Evolutionary conservation across 2,113 vertebrate genomes (phyloP).

Genomic region (Hiodon alosoides): DNA sequence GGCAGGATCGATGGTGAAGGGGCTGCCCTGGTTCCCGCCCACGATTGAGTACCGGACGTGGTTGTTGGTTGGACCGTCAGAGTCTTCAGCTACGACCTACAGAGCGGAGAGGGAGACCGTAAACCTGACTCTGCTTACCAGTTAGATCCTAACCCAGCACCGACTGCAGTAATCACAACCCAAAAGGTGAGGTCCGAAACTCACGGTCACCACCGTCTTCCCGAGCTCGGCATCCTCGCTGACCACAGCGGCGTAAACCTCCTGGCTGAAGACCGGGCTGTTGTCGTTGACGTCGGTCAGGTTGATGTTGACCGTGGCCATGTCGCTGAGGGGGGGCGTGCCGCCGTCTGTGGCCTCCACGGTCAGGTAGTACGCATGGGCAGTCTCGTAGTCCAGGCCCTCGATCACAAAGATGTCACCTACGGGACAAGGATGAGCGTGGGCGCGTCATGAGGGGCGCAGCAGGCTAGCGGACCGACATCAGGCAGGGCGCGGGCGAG

Average conservation of each 20-base stretch:
- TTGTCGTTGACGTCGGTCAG: conserved; percentile 94
- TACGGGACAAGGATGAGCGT: conserved; percentile 34
- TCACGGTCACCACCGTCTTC: conserved; percentile 73
- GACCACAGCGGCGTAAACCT: conserved; percentile 80
- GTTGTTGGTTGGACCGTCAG: conserved; percentile 79
- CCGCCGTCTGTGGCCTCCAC: conserved; percentile 90
- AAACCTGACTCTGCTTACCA: no score
- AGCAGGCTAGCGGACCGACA: no score
- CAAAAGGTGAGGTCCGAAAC: conserved; percentile 26
- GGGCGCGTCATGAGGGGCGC: no score
- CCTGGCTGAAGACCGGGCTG: conserved; percentile 81
- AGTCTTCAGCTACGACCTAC: conserved; percentile 88
- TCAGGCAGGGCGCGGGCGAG: background rate
- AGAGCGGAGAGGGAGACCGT: background rate
- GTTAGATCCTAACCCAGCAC: no score
- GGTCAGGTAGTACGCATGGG: conserved; percentile 90
- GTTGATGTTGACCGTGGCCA: conserved; percentile 88
- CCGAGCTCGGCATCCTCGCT: conserved; percentile 82
- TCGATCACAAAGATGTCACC: conserved; percentile 86
- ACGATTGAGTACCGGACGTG: conserved; percentile 79
- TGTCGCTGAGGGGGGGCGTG: conserved; percentile 80
- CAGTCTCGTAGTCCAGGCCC: conserved; percentile 82
- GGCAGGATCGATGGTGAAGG: conserved; percentile 81
- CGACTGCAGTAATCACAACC: no score
- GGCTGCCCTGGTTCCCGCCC: conserved; percentile 86